These are phyloP conservation scores for Mormoops blainvillei DNA, from an alignment of 2,113 vertebrate species.

Conservation along the genomic window DNA sequence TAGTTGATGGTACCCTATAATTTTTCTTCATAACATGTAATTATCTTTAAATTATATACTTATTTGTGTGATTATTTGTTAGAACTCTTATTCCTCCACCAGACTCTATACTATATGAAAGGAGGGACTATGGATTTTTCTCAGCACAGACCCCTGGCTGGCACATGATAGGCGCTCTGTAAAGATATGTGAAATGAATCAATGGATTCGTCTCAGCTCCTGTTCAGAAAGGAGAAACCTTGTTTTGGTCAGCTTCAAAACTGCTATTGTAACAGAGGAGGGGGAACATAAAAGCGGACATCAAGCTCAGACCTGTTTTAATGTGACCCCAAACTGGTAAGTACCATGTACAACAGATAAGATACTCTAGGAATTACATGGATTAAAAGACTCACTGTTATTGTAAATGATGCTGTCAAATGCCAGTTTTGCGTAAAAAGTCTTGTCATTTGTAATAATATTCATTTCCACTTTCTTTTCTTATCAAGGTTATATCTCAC, in stretches of 20 bases:
- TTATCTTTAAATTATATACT: not conserved
- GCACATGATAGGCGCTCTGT: not conserved
- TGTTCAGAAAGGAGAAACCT: not conserved
- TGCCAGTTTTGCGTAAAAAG: not conserved
- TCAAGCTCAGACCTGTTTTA: not conserved
- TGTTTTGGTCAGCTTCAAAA: conserved; percentile 13
- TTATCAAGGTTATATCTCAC: conserved; percentile 5
- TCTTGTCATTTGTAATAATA: conserved; percentile 36
- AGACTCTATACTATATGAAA: not conserved
- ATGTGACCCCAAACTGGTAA: not conserved
- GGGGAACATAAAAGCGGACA: not conserved
- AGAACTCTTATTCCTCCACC: not conserved
- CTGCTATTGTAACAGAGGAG: not conserved
- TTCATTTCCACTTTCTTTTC: not conserved
- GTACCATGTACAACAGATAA: not conserved
- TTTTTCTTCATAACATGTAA: not conserved
- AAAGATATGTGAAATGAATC: not conserved
- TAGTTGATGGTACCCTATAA: not conserved
- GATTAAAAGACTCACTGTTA: not conserved
- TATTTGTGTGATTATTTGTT: conserved; percentile 18
- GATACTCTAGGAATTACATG: not conserved
- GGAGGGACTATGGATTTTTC: not conserved
- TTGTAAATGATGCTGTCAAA: conserved; percentile 6
- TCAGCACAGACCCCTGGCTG: not conserved
- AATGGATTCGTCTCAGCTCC: not conserved